Base-by-base conservation (phyloP, 30 jellyfish, hydroid and myxozoan species). In the Chrysaora quinquecirrha region DNA sequence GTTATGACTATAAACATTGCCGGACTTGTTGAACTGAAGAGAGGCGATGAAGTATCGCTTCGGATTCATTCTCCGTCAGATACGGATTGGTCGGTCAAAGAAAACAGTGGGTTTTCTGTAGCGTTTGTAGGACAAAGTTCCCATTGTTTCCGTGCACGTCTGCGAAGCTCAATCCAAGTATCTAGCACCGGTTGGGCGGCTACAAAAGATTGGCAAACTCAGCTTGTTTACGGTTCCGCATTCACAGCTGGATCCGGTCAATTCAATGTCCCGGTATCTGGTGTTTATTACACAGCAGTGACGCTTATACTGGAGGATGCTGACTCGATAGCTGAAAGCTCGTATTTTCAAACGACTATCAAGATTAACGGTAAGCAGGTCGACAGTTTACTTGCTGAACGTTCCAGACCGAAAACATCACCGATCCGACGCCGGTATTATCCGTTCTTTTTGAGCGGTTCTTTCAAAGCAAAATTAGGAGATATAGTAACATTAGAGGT, bases 371-470 rank as follows among this genome's bases (percentile, higher is more conserved):
- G 73, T 30, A 34, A 16, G 24, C 71, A 20, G 19, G 94, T 78
- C 12, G 66, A 61, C 21, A 96, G 97, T 18, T 60, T 94, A 27
- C 30, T 25, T 34, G 76, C 95, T 3, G 48, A 70, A 1, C 76
- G 88, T 18, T 61, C 93, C 83, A 87, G 79, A 2, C 85, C 85
- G 21, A 35, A n/a, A 10, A 63, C 27, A 4, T 3, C 84, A 18
- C 94, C 94, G 7, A 18, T 43, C 16, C 43, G 47, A 35, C 78
- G 92, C 4, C 66, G 89, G 23, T 60, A 34, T 34, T 87, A 85
- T 54, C 86, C 97, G 4, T 29, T 94, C 63, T 87, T 64, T 34
- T 35, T 94, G 54, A 87, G 97, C 34, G 99, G 99, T n/a, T 56
- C 97, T 1, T 93, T 86, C 80, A 48, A 43, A 71, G 98, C 96